Base-by-base conservation (phyloP, 2,888 invertebrate genomes). In the Drosophila hamatofila region DNA sequence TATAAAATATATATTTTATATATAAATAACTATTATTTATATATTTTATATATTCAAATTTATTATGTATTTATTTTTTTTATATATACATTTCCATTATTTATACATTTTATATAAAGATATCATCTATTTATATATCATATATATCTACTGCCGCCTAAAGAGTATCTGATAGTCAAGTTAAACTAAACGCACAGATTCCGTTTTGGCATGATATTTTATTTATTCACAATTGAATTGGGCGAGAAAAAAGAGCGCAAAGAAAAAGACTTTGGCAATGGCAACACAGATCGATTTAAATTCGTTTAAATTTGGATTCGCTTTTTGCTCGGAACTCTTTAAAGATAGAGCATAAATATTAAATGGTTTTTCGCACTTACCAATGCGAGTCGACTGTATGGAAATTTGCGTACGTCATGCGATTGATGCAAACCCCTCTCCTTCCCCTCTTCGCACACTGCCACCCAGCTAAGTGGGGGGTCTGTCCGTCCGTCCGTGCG, bases 261-360 rank as follows among this genome's bases (percentile, higher is more conserved):
- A 27, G 18, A 48, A 12, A 52, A n/a, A 59, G 73, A 57, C 62
- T 39, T 73, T 81, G 84, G 77, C 80, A 67, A 49, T 54, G 59
- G 54, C 79, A 79, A 51, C 56, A 64, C 59, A 66, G 70, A 82
- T 89, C 83, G 73, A 85, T 84, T 85, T 59, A 72, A 87, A 78
- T 78, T 72, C 56, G 54, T 44, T 75, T 74, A 61, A 78, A 77
- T 78, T 49, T 76, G 58, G 52, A 63, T 80, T 71, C 35, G 52
- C 35, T 65, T 83, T 78, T 49, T 49, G 49, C 60, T 41, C 54
- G 51, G 18, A 41, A 57, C 85, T 68, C 71, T 86, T 88, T 78
- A 72, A 88, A 81, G 62, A 72, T 66, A n/a, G 62, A 68, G 68
- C 80, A 88, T 88, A 88, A 89, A 85, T 88, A 85, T 85, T 88